These are phyloP conservation scores for Phyllostomus discolor DNA, from an alignment of 2,113 vertebrate genomes.

Conservation along the genomic window DNA sequence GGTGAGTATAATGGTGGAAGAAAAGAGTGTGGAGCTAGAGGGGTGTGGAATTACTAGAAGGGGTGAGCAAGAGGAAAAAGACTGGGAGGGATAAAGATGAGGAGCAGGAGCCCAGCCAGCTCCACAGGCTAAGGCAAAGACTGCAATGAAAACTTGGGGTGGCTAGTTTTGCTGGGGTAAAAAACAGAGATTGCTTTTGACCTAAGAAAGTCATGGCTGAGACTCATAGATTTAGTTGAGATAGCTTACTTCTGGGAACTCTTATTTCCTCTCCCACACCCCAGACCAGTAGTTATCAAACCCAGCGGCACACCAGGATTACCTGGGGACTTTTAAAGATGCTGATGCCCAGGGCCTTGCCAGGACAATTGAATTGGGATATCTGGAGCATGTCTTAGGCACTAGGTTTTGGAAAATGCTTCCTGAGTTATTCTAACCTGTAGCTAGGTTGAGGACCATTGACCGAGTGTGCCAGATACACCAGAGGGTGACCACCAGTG, in stretches of 20 bases:
- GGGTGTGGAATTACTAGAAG: not conserved
- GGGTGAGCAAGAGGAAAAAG: not conserved
- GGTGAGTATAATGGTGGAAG: not conserved
- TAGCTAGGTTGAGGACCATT: not conserved
- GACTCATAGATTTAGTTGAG: not conserved
- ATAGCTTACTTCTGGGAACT: not conserved
- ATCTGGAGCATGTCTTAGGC: not conserved
- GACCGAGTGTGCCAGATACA: not conserved
- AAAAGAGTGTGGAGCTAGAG: not conserved
- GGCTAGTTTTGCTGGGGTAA: not conserved
- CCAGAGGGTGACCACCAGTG: not conserved
- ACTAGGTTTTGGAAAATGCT: not conserved
- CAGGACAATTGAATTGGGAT: not conserved
- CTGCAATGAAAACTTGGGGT: not conserved
- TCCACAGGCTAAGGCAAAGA: too few relatives aligned
- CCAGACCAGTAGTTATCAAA: not conserved
- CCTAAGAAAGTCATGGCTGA: not conserved
- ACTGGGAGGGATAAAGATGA: not conserved
- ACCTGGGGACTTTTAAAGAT: not conserved
- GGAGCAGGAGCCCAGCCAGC: not conserved
- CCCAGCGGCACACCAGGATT: not conserved
- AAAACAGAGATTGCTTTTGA: not conserved
- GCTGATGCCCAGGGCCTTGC: not conserved
- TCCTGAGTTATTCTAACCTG: not conserved
- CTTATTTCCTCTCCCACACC: not conserved